These are phyloP conservation scores for Turnix velox DNA, from an alignment of 2,113 vertebrate species.

Conservation along the genomic window DNA sequence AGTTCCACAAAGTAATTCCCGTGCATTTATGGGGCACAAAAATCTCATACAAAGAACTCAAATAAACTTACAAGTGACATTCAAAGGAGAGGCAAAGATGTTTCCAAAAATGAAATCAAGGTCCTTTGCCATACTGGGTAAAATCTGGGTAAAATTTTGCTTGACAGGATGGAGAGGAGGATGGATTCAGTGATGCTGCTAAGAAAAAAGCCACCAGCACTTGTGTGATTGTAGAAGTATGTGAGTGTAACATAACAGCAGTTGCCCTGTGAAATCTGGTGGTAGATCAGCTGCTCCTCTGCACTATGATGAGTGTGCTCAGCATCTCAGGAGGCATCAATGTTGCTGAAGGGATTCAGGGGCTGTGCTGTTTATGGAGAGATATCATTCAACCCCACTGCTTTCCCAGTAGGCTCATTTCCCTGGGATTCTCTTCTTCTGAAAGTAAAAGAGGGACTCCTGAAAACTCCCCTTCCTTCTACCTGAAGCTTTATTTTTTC, in stretches of 20 bases:
- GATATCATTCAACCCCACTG: neutral
- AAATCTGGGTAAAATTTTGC: neutral
- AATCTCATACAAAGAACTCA: neutral
- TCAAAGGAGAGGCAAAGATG: neutral
- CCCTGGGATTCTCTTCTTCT: neutral
- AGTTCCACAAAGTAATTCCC: neutral
- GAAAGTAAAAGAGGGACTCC: neutral
- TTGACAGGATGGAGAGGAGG: neutral
- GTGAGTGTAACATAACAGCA: neutral
- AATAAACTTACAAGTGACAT: neutral
- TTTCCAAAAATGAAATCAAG: constrained; percentile 1
- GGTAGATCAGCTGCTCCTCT: neutral
- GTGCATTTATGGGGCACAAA: neutral
- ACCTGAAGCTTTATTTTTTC: neutral
- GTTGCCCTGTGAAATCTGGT: neutral
- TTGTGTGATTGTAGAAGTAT: neutral
- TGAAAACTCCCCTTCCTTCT: neutral
- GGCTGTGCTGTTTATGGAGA: neutral
- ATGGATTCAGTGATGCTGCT: neutral
- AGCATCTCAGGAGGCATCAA: neutral
- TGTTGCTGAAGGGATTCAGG: neutral
- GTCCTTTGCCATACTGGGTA: neutral
- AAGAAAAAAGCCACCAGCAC: neutral
- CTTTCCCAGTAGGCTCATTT: neutral
- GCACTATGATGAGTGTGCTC: fast-evolving